phyloP scores from a whole-genome alignment of 2,113 vertebrate species.

The Otolemur garnettii region DNA sequence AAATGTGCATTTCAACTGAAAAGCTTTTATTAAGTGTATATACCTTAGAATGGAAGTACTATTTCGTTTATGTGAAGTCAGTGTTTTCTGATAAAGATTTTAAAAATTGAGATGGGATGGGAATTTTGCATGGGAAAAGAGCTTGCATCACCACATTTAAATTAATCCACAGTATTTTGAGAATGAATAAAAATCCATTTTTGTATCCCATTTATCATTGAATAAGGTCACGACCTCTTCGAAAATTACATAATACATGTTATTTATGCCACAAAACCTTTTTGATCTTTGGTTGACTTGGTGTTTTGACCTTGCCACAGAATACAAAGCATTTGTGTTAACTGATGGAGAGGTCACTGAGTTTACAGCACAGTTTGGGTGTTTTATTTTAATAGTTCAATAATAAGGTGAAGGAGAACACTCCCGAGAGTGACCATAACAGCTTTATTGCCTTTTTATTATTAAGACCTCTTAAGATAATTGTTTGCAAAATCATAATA shows the following conservation, averaged over 20 bases:
- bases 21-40: neutral
- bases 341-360: constrained; percentile 87
- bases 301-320: constrained; percentile 84
- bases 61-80: neutral
- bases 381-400: constrained; percentile 87
- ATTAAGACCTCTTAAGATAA: constrained; percentile 89
- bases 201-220: constrained; percentile 79
- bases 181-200: constrained; percentile 79
- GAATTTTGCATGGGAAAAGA: neutral
- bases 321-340: constrained; percentile 83
- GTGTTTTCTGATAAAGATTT: constrained; percentile 30
- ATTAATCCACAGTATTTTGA: constrained; percentile 73
- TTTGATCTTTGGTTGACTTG: constrained; percentile 79
- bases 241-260: constrained; percentile 79
- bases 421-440: constrained; percentile 83
- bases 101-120: neutral
- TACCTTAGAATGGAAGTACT: neutral
- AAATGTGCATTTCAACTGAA: neutral
- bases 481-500: constrained; percentile 88
- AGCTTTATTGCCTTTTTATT: constrained; percentile 84
- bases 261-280: constrained; percentile 84
- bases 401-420: constrained; percentile 86
- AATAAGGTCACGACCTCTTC: constrained; percentile 81
- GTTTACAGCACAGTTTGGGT: constrained; percentile 79
- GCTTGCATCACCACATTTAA: constrained; percentile 60